Evolutionary conservation across 2,888 invertebrate genomes (phyloP), one percentile per base, ranked within the genome.

Genomic region (Rhingia campestris): DNA sequence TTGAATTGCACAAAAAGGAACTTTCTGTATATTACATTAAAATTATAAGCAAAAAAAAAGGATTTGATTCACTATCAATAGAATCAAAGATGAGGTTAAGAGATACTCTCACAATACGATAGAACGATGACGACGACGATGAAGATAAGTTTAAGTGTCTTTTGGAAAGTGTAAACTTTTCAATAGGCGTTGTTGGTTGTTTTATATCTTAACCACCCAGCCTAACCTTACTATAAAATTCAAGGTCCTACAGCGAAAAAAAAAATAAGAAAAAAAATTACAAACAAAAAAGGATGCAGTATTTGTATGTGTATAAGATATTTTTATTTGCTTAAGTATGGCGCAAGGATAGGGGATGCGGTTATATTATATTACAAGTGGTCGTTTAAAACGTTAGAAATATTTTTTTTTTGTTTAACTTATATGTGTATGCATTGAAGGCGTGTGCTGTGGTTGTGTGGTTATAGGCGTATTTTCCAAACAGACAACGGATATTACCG

Each of bases 1-100:
- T 84, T 61, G 66, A 74, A 67, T 77, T 49, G 74, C 47, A 70
- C 56, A 54, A 79, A 66, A 51, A 74, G 41, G 37, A 72, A 63
- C 58, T 82, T 69, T 77, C 63, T 41, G 41, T 67, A 22, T 22
- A 73, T 73, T 58, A 70, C 69, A 80, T 69, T 80, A 80, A 70
- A 84, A 74, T 72, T 82, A 79, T 64, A 39, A 47, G 37, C 45
- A 61, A 58, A 54, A 63, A 3, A 63, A 74, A 61, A 66, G 69
- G 59, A 84, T 84, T 80, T 74, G 70, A 80, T 80, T 80, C 80
- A 84, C 63, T 70, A 75, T 74, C 84, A 84, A 80, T 84, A 80
- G 84, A 84, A 66, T 84, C 80, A 84, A 84, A 84, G 84, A 80
- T 80, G 80, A 84, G 80, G 80, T 80, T 84, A 84, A 84, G 80